These are phyloP conservation scores for Oophaga sylvatica DNA, from an alignment of 2,797 vertebrate genomes.

Conservation along the genomic window DNA sequence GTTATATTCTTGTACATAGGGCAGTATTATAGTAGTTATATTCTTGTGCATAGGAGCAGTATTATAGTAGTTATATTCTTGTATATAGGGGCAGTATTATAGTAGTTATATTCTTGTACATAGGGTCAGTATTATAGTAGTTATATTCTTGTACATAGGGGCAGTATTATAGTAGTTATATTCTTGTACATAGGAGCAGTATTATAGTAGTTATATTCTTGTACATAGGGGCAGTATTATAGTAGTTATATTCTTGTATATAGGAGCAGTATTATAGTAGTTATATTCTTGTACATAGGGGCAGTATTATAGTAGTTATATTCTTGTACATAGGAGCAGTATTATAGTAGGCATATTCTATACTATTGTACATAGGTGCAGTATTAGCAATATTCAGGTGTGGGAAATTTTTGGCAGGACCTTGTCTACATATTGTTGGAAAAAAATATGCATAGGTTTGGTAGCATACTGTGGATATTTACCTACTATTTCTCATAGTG, in stretches of 20 bases:
- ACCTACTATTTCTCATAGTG: no score
- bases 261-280: no score
- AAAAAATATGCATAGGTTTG: no score
- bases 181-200: not conserved
- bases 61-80: not conserved
- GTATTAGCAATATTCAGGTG: not conserved
- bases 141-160: not conserved
- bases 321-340: not conserved
- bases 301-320: conserved; percentile 8
- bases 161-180: conserved; percentile 6
- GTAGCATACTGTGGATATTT: no score
- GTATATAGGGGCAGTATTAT: not conserved
- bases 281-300: not conserved
- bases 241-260: conserved; percentile 6
- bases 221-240: not conserved
- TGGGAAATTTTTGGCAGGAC: no score
- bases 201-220: conserved; percentile 2
- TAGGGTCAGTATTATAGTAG: no score
- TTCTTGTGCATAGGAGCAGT: no score
- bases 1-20: conserved; percentile 1
- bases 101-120: conserved; percentile 6
- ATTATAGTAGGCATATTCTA: not conserved
- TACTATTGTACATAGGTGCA: no score
- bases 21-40: conserved; percentile 9
- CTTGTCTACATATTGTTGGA: no score